phyloP scores from a whole-genome alignment of 2,888 invertebrate genomes.

The Sarcophaga rosellei region DNA sequence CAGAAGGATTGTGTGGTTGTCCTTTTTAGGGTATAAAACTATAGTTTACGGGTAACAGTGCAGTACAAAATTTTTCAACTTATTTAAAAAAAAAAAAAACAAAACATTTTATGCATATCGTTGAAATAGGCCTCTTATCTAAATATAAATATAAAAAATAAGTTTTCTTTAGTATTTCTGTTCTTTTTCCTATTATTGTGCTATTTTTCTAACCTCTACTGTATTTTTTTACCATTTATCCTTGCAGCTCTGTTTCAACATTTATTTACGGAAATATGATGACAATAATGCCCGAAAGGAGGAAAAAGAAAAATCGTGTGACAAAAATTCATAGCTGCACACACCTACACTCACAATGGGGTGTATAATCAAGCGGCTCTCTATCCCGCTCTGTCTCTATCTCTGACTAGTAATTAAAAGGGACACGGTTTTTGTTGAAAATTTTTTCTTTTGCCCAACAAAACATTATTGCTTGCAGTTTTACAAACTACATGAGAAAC shows the following conservation, averaged over 20 bases:
- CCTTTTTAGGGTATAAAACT: no score
- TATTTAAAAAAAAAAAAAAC: no score
- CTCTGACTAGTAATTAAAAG: constrained; percentile 55
- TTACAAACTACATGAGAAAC: neutral
- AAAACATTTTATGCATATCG: no score
- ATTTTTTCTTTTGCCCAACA: neutral
- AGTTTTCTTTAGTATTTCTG: neutral
- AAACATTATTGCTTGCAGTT: neutral
- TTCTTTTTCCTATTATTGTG: neutral
- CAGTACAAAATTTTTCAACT: no score
- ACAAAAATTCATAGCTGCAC: neutral
- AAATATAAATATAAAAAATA: no score
- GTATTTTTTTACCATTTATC: constrained; percentile 29
- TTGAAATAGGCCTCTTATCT: no score
- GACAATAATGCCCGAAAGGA: constrained; percentile 17
- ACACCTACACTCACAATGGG: neutral
- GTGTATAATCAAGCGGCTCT: neutral
- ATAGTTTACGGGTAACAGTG: no score
- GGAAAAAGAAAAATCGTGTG: no score
- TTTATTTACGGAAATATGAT: constrained; percentile 49
- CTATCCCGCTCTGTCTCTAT: constrained; percentile 7
- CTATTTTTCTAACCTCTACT: constrained; percentile 11
- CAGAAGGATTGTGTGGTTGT: no score
- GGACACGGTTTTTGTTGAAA: constrained; percentile 23
- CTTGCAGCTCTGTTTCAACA: constrained; percentile 51